Evolutionary conservation across 2,113 vertebrate genomes (phyloP), one percentile per base, ranked within the genome.

Genomic region (Carlito syrichta): DNA sequence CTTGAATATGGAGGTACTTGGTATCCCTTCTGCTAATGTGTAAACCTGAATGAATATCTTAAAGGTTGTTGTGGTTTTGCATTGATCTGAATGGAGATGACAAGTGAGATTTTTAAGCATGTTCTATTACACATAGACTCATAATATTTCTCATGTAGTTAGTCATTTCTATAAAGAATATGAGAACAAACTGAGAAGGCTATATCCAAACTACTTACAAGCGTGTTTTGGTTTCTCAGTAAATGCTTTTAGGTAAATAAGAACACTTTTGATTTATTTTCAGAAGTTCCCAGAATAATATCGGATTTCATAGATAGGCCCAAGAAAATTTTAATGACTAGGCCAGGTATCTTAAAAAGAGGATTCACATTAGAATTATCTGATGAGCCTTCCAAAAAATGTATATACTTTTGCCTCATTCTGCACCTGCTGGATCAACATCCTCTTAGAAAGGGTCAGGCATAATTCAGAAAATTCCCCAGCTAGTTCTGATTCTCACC

Each of bases 51-150:
- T 25, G 8, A 69, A 16, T 92, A 38, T 48, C n/a, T 90, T 52
- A 13, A 92, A 97, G 43, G 23, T 77, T 63, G 50, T 56, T 63
- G 50, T 56, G 30, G 9, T 32, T 93, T 94, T 91, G 5, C 25
- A n/a, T 35, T 79, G 1, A 77, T 69, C 89, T 69, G n/a, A 95
- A 93, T 92, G 52, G 1, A 58, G 4, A 76, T 50, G 16, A 0
- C 38, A 60, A 84, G 56, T 27, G 5, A 11, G 22, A 77, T 22
- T 32, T 48, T 83, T 74, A 63, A 85, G 74, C 7, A 20, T 32
- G 3, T 2, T 58, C 10, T 79, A 1, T 58, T 92, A 62, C 45
- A 38, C 54, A 62, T 19, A 85, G 43, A 56, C 23, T 7, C 3
- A 23, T 43, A 86, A 22, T 83, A 38, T 56, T 82, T 52, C 16